Evolutionary conservation across 2,113 vertebrate species (phyloP).

Genomic region (Rhinoderma darwinii): DNA sequence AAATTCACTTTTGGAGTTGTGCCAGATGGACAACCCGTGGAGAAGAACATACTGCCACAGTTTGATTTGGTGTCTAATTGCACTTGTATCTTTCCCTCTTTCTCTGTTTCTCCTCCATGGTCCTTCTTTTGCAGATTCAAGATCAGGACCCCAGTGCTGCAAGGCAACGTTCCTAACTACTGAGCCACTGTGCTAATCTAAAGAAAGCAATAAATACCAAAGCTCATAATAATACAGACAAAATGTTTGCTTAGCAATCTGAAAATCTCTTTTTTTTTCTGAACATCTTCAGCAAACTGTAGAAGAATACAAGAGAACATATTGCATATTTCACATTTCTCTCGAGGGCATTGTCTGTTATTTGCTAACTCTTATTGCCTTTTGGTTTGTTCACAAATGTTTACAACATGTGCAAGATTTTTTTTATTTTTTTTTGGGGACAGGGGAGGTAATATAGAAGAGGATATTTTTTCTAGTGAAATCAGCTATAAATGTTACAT

Average conservation of each 20-base stretch:
- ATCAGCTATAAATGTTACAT: not conserved
- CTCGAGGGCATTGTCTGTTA: conserved; percentile 22
- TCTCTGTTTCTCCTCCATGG: no score
- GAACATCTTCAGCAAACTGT: not conserved
- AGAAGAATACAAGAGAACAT: conserved; percentile 12
- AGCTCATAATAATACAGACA: not conserved
- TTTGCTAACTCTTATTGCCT: conserved; percentile 4
- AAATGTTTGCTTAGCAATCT: conserved; percentile 38
- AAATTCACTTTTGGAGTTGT: no score
- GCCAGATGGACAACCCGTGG: no score
- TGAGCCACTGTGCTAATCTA: not conserved
- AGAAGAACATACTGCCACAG: no score
- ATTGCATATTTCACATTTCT: conserved; percentile 36
- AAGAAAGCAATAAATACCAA: not conserved
- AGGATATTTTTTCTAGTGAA: not conserved
- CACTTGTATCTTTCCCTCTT: no score
- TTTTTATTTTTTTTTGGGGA: not conserved
- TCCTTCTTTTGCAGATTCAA: no score
- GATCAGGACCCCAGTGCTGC: no score
- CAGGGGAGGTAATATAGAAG: not conserved
- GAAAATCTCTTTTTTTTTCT: not conserved
- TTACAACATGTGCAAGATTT: not conserved
- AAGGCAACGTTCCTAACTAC: no score
- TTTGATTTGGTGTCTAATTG: no score
- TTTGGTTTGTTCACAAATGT: conserved; percentile 20